A percentile compares a stretch with the other conserved stretches of the same genome.
phyloP scores from a whole-genome alignment of 2,888 invertebrate species.

The Tanaodytes sp. region DNA sequence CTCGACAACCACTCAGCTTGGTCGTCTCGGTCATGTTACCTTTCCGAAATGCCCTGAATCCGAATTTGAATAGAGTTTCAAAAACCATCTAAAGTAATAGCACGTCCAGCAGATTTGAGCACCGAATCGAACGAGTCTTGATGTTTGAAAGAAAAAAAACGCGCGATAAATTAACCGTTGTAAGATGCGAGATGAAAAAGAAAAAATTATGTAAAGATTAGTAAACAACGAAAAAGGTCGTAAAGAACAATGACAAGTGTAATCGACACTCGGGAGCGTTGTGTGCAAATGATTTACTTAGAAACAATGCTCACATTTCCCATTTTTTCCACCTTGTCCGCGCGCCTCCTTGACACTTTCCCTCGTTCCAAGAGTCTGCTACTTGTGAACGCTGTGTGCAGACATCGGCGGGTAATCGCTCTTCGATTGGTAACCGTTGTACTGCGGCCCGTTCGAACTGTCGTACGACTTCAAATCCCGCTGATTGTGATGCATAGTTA shows the following conservation, averaged over 20 bases:
- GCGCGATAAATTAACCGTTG: too few species aligned
- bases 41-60: too few species aligned
- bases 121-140: too few species aligned
- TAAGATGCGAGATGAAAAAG: too few species aligned
- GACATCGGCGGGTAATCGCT: conserved; percentile 67
- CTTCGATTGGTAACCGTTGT: conserved; percentile 62
- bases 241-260: conserved; percentile 28
- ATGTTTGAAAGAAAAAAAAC: too few species aligned
- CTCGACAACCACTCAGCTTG: too few species aligned
- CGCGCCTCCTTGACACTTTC: conserved; percentile 66
- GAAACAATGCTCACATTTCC: conserved; percentile 62
- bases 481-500: conserved; percentile 59
- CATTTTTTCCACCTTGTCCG: conserved; percentile 61
- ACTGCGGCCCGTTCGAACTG: conserved; percentile 57
- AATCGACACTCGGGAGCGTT: conserved; percentile 20
- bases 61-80: too few species aligned
- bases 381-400: conserved; percentile 65
- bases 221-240: background rate
- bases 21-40: too few species aligned
- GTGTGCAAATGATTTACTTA: conserved; percentile 16
- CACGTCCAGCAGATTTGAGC: too few species aligned
- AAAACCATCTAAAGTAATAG: too few species aligned
- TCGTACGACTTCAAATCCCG: conserved; percentile 60
- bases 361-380: conserved; percentile 65
- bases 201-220: too few species aligned